Evolutionary conservation across 1,140 invertebrate species (phyloP), one percentile per base, ranked within the genome.

Genomic region (Rhopalosiphum maidis): DNA sequence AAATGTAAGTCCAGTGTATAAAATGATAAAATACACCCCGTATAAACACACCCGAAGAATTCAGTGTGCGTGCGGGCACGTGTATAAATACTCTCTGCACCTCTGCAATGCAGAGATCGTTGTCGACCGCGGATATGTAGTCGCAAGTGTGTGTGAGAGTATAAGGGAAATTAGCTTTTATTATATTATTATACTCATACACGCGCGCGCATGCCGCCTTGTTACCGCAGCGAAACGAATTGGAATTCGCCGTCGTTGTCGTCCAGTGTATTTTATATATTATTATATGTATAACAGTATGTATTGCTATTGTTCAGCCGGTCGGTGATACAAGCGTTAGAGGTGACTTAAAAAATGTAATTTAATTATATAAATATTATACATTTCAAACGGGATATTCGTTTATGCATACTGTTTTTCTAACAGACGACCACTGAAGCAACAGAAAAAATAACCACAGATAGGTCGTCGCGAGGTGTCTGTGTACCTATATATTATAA

Each of bases 61-160:
- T 68, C 30, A 18, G 35, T 41, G 37, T 23, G 82, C 8, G 37
- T 43, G 37, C 23, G 37, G 2, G 23, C 3, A 8, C 85, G n/a
- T 46, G 25, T 91, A 21, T 68, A 89, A 37, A 89, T 68, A 46
- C 55, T n/a, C 89, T 15, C n/a, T 9, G 90, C 43, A 46, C 37
- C 68, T 82, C 90, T 48, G 90, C 90, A 91, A 91, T 91, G 90
- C 90, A n/a, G 90, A 91, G 55, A 82, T 91, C 90, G 89, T 90
- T 41, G 89, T 90, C 89, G 35, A n/a, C 25, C 37, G 37, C 8
- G 83, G 41, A 85, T 23, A 83, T 37, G 41, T 21, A 82, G 18
- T 35, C n/a, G 35, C 15, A 18, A 82, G 77, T 30, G 60, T 77
- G 30, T 43, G 21, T 87, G 25, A n/a, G 23, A 51, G n/a, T 35